Evolutionary conservation across 53 echinoderm and acorn worm species (phyloP).

Genomic region (Zoroaster sp.): DNA sequence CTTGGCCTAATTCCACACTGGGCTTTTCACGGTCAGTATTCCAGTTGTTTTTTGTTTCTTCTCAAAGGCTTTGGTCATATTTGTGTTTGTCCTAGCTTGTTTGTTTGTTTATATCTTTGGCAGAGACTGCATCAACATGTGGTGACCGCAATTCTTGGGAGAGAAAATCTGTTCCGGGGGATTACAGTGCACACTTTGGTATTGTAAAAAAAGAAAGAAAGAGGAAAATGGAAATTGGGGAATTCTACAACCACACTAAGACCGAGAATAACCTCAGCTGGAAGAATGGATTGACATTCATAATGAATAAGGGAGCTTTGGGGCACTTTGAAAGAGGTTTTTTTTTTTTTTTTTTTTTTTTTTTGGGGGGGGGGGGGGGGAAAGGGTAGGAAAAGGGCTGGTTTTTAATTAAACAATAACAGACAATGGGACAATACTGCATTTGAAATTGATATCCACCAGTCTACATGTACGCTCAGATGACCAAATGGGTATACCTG

Average conservation of each 20-base stretch:
- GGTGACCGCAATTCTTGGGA: neutral
- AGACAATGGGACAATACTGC: neutral
- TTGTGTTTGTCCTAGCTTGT: neutral
- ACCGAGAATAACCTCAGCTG: slow-evolving; percentile 19
- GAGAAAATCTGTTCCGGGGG: neutral
- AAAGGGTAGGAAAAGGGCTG: neutral
- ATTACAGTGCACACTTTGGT: neutral
- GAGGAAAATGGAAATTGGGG: neutral
- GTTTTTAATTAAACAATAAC: neutral
- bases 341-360: too few species aligned
- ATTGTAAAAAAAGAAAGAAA: neutral
- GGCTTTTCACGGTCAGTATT: neutral
- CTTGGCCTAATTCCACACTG: slow-evolving; percentile 29
- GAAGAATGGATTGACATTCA: neutral
- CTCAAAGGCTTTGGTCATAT: neutral
- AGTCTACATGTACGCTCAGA: too few species aligned
- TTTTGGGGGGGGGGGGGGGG: too few species aligned
- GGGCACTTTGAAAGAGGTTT: neutral
- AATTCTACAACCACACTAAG: slow-evolving; percentile 6
- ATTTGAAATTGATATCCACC: too few species aligned
- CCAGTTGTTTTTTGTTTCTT: neutral
- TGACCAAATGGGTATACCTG: too few species aligned
- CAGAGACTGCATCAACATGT: neutral
- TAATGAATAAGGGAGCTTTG: neutral
- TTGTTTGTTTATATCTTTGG: neutral